Evolutionary conservation across 2,888 invertebrate species (phyloP), one percentile per base, ranked within the genome.

Genomic region (Tetropium fuscum): DNA sequence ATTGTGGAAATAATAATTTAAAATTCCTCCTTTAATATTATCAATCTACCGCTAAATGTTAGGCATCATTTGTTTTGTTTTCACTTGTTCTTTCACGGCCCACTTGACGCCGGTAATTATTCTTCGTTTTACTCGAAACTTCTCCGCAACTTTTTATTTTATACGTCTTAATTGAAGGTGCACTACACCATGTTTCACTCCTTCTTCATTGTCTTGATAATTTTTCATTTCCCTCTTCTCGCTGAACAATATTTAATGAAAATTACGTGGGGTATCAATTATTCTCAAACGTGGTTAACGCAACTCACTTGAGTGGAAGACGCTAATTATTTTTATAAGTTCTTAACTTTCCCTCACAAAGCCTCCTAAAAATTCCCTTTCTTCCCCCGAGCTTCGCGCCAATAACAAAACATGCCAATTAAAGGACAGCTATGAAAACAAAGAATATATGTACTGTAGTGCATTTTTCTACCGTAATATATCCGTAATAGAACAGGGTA

Each of bases 21-120:
- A 75, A 75, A 69, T 70, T 73, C 66, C 69, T 68, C 69, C 63
- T 66, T 68, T 58, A 60, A 74, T 75, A 76, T 74, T 74, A 76
- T 75, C 75, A 75, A 75, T 74, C 74, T 67, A 71, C 74, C 75
- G 72, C 74, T 69, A 71, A 73, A 74, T 67, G 73, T 69, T 70
- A 71, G 70, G 76, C 78, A 78, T 79, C 79, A 78, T 79, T 80
- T 79, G 76, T 78, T 80, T 79, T 78, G 77, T 78, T 80, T 80
- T 79, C 80, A 79, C 79, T 79, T 79, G 78, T 79, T 80, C 78
- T 76, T 79, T 79, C 76, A 78, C 78, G 74, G 78, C 69, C 76
- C 78, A 77, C 77, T 80, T 79, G 79, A 79, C 78, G 78, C 73
- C 69, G 72, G 76, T 77, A 79, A 79, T 79, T 78, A 79, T 79